Evolutionary conservation across 2,113 vertebrate genomes (phyloP), one percentile per base, ranked within the genome.

Genomic region (Colaptes auratus): DNA sequence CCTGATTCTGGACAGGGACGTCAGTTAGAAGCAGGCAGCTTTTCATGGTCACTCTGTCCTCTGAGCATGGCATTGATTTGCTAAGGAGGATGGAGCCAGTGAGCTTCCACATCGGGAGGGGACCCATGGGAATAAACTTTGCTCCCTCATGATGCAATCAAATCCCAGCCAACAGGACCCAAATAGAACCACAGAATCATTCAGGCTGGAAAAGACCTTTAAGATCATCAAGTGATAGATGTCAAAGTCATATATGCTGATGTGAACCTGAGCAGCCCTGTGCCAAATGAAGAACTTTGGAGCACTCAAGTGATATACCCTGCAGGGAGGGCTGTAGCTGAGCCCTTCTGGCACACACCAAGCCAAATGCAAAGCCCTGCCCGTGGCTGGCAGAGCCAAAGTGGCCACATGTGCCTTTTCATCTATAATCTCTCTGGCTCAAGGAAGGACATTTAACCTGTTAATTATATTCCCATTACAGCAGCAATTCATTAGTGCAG

Each of bases 381-480:
- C 36, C 1, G 0, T 0, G 3, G 39, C 59, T 89, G 65, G 73
- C 75, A 63, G 55, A 90, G 67, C 59, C 94, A 95, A 88, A 76
- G 52, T 9, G 1, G 72, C 66, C 61, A 59, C 88, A 56, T 14
- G 73, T 80, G 52, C 48, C 76, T 77, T 36, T 10, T 79, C n/a
- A 3, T 76, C 61, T 63, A 2, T 66, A 87, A 85, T 78, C 60
- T 36, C 73, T 21, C 56, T 77, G 44, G 87, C 85, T 82, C 82
- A 63, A 67, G 94, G 42, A 71, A 88, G 76, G 80, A 64, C 64
- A 72, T 82, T 85, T 52, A 92, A 30, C 19, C 17, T 16, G 87
- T 75, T 94, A 93, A 42, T 95, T 85, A 80, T 20, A 61, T 80
- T 70, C 52, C 64, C 82, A 77, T 92, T 84, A 75, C 60, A 78